Conservation (phyloP, 2,113 vertebrate species). For the Proterorhinus semilunaris region DNA sequence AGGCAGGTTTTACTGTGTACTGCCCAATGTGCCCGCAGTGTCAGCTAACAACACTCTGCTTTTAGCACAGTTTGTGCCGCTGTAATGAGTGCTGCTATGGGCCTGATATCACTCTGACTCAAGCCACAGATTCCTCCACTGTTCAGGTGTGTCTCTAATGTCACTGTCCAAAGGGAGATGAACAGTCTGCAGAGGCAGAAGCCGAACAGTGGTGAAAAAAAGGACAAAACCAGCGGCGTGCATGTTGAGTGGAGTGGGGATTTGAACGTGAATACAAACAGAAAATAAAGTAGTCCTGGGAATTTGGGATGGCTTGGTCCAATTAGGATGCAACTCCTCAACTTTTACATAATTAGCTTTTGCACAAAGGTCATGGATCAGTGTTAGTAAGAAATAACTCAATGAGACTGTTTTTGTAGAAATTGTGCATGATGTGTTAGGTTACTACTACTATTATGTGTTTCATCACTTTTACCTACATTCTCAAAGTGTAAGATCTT, state of each 20-base stretch:
- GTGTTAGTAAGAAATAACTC: not conserved
- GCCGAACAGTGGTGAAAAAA: not conserved
- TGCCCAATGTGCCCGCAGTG: conserved; percentile 5
- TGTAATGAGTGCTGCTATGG: conserved; percentile 34
- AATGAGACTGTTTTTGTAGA: too few species aligned
- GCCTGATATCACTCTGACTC: conserved; percentile 22
- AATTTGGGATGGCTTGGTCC: not conserved
- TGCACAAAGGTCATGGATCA: not conserved
- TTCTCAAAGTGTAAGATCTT: too few species aligned
- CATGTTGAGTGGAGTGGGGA: not conserved
- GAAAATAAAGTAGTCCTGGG: not conserved
- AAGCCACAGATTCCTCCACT: not conserved
- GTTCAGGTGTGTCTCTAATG: conserved; percentile 5
- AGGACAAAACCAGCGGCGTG: not conserved
- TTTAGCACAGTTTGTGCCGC: conserved; percentile 33
- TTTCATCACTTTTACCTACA: too few species aligned
- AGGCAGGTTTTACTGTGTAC: not conserved
- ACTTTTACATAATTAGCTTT: not conserved
- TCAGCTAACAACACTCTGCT: not conserved
- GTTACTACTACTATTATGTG: too few species aligned
- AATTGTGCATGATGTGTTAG: too few species aligned
- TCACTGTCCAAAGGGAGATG: conserved; percentile 35
- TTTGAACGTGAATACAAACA: not conserved
- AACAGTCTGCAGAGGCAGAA: not conserved
- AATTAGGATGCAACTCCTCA: not conserved